Percentiles rank a stretch among this genome's conserved stretches.
Evolutionary conservation across 2,113 vertebrate species (phyloP).

Genomic region (Eptesicus fuscus): DNA sequence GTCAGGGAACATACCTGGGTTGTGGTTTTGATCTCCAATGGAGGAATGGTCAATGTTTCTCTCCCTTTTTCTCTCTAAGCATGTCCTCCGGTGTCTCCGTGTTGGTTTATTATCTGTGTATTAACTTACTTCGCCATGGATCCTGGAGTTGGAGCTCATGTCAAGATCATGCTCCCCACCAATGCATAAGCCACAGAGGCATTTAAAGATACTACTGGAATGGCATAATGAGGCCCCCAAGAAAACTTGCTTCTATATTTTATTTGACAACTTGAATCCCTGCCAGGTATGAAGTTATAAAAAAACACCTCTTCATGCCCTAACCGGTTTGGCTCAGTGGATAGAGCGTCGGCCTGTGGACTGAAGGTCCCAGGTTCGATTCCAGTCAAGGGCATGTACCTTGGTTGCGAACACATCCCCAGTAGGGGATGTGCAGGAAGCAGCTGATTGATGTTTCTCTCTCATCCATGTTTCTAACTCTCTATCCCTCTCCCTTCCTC

Average conservation of each 20-base stretch:
- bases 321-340: too few relatives aligned
- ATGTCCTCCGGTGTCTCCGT: background rate
- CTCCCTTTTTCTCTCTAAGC: background rate
- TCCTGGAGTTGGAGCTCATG: background rate
- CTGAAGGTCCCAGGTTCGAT: too few relatives aligned
- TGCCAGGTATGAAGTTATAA: background rate
- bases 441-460: too few relatives aligned
- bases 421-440: too few relatives aligned
- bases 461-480: too few relatives aligned
- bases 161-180: background rate
- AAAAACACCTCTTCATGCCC: constrained; percentile 2
- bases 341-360: too few relatives aligned
- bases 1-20: too few relatives aligned
- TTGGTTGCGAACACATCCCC: too few relatives aligned
- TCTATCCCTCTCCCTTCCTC: too few relatives aligned
- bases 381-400: too few relatives aligned
- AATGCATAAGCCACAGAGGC: background rate
- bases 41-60: background rate
- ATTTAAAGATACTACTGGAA: background rate
- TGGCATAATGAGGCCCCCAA: background rate
- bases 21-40: too few relatives aligned
- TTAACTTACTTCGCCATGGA: background rate
- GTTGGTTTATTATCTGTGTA: background rate
- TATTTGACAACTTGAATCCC: background rate
- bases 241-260: background rate